Evolutionary conservation across 2,797 vertebrate genomes (phyloP).

Genomic region (Girardinus metallicus): DNA sequence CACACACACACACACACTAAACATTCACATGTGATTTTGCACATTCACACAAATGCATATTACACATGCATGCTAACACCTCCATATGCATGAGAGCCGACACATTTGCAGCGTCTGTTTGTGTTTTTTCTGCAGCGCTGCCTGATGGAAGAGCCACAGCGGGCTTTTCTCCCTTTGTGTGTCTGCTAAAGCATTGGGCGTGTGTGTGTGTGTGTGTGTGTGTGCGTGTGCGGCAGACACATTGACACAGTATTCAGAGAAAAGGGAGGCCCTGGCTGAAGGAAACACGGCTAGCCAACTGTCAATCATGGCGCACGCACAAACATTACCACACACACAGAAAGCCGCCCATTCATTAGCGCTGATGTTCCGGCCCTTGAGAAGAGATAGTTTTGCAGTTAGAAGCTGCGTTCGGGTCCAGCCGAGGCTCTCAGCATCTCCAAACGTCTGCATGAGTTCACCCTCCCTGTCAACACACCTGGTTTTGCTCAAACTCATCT

Average conservation of each 20-base stretch:
- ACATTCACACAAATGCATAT: constrained; percentile 28
- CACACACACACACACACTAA: constrained; percentile 27
- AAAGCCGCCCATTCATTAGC: constrained; percentile 31
- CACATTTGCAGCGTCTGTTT: constrained; percentile 62
- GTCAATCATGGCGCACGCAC: constrained; percentile 72
- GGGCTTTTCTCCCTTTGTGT: constrained; percentile 58
- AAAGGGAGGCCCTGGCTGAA: constrained; percentile 43
- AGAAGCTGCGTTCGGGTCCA: constrained; percentile 17
- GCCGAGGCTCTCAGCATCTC: constrained; percentile 14
- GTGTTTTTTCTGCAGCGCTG: constrained; percentile 57
- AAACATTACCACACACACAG: constrained; percentile 37
- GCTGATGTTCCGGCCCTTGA: constrained; percentile 25
- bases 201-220: constrained; percentile 31
- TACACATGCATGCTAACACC: constrained; percentile 41
- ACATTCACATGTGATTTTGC: constrained; percentile 15
- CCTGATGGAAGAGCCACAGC: constrained; percentile 63
- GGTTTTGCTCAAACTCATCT: neutral
- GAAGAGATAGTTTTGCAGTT: constrained; percentile 5
- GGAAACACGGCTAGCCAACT: constrained; percentile 61
- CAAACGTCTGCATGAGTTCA: constrained; percentile 1
- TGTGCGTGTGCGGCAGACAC: constrained; percentile 40
- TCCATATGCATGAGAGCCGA: constrained; percentile 74
- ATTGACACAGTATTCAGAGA: constrained; percentile 74
- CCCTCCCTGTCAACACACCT: constrained; percentile 1
- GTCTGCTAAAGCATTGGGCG: constrained; percentile 32